Percentiles rank a stretch among this genome's conserved stretches.
These are phyloP conservation scores for Orchesella flavescens DNA, from an alignment of 2,888 invertebrate species.

Conservation along the genomic window DNA sequence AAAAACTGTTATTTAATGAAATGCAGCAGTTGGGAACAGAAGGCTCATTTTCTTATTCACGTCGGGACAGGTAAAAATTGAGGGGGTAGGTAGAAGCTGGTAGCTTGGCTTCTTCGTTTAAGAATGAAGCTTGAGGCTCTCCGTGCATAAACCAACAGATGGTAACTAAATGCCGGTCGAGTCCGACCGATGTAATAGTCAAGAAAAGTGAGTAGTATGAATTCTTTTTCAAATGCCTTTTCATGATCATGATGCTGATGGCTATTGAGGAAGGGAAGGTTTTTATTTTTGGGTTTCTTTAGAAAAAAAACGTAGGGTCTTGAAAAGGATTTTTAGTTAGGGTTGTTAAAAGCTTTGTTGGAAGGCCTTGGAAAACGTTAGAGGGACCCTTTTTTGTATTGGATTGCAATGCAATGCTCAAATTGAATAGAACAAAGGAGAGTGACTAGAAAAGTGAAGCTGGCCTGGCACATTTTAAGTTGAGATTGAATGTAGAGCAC, in stretches of 20 bases:
- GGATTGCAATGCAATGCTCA: constrained; percentile 29
- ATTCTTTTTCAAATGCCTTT: background rate
- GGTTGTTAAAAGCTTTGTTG: constrained; percentile 27
- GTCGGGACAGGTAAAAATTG: constrained; percentile 64
- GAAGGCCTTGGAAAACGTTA: background rate
- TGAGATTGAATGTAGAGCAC: constrained; percentile 51
- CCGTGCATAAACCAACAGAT: background rate
- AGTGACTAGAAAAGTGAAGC: constrained; percentile 13
- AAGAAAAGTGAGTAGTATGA: background rate
- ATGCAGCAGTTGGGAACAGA: constrained; percentile 16
- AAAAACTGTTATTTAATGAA: constrained; percentile 64
- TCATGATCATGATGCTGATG: constrained; percentile 36
- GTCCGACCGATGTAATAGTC: background rate
- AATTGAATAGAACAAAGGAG: constrained; percentile 48
- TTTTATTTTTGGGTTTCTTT: constrained; percentile 43
- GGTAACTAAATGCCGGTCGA: background rate
- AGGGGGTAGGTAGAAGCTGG: background rate
- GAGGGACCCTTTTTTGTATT: constrained; percentile 36
- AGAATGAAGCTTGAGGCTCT: constrained; percentile 4
- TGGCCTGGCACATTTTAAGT: constrained; percentile 33
- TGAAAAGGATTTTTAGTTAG: constrained; percentile 42
- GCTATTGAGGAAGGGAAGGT: constrained; percentile 16
- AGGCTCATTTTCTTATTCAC: constrained; percentile 41
- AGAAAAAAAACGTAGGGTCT: background rate
- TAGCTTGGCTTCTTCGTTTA: background rate